A percentile compares a stretch with the other conserved stretches of the same genome.
phyloP scores from a whole-genome alignment of 2,113 vertebrate genomes.

The Ictalurus furcatus region DNA sequence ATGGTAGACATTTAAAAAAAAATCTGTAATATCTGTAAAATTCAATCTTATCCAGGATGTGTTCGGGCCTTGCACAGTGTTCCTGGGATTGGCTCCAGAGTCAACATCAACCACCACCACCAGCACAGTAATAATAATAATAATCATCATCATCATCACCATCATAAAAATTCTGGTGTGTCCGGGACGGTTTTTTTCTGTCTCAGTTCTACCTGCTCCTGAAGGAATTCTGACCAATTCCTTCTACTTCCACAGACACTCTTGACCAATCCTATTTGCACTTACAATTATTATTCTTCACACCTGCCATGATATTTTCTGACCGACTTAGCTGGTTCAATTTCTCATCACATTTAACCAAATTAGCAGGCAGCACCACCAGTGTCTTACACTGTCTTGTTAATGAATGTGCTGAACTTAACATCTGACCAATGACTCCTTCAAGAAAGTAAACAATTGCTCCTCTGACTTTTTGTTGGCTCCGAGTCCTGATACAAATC shows the following conservation, averaged over 20 bases:
- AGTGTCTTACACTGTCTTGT: not conserved
- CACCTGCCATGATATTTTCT: not conserved
- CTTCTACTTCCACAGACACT: not conserved
- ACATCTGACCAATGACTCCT: not conserved
- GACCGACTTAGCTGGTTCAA: too few relatives aligned
- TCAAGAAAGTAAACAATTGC: not conserved
- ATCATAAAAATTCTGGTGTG: not conserved
- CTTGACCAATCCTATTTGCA: not conserved
- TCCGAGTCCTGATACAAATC: not conserved
- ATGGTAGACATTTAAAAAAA: not conserved
- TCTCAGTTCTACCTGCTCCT: not conserved
- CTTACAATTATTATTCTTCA: not conserved
- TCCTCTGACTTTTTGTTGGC: not conserved
- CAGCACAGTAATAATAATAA: too few relatives aligned
- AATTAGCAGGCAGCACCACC: not conserved
- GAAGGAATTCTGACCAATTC: not conserved
- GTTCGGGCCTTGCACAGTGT: not conserved
- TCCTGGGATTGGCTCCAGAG: not conserved
- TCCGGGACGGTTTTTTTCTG: too few relatives aligned
- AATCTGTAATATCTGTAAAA: not conserved
- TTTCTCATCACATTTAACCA: not conserved
- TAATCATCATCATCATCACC: not conserved
- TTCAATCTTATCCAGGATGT: not conserved
- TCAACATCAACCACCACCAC: not conserved
- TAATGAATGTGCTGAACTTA: not conserved